Evolutionary conservation across 92 coral and sea anemone species (phyloP).

Genomic region (Umimayanthus kanabou): DNA sequence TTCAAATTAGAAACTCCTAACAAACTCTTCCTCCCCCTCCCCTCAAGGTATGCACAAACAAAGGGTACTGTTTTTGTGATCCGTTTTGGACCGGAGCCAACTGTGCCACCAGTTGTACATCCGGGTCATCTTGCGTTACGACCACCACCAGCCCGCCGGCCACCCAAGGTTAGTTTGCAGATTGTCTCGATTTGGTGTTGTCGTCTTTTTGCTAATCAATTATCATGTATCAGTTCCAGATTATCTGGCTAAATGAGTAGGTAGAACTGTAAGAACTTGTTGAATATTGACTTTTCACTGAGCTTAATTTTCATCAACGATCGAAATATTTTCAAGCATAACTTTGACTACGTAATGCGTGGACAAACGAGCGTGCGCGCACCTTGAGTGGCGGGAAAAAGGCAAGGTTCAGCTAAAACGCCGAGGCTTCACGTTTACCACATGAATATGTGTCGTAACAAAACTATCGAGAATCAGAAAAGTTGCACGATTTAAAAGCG

Average conservation of each 20-base stretch:
- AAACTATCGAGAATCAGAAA: too few relatives aligned
- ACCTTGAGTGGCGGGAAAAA: too few relatives aligned
- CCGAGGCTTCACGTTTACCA: too few relatives aligned
- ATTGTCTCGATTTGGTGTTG: not conserved
- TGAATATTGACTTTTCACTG: too few relatives aligned
- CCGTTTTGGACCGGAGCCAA: constrained; percentile 23
- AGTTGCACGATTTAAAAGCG: too few relatives aligned
- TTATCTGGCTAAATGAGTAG: not conserved
- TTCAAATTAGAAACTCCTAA: not conserved
- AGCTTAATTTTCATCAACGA: not conserved
- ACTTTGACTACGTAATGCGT: not conserved
- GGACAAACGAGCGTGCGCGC: not conserved
- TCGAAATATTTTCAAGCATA: not conserved
- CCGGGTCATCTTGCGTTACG: not conserved
- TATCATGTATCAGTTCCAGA: not conserved
- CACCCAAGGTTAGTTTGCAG: not conserved
- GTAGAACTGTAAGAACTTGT: not conserved
- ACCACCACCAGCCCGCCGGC: not conserved
- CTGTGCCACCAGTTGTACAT: constrained; percentile 11
- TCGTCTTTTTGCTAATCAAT: not conserved
- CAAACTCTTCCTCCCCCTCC: not conserved
- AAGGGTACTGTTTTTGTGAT: constrained; percentile 29
- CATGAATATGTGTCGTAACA: too few relatives aligned
- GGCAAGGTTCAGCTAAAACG: not conserved
- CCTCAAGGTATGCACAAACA: constrained; percentile 31